Base-by-base conservation (phyloP, 2,113 vertebrate genomes). In the Oncorhynchus nerka region DNA sequence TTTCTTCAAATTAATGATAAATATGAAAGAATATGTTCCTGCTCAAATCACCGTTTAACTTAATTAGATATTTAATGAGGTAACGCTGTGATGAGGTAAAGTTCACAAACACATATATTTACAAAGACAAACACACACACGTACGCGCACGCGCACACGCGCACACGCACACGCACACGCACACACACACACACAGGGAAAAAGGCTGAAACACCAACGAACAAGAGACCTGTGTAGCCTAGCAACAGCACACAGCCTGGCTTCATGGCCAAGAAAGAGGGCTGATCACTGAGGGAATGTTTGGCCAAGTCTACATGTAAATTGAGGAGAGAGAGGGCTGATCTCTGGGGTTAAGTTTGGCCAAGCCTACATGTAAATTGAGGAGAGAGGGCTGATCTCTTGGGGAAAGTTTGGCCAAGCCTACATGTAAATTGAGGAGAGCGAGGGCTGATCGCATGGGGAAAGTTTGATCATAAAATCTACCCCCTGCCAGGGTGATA, bases 221-320 rank as follows among this genome's bases (percentile, higher is more conserved):
- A 83, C 85, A 88, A 86, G 83, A 84, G 79, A 83, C 69, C 71
- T 48, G 76, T 79, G 90, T 91, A 86, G 83, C 90, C 87, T 91
- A 89, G 91, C 91, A 92, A 92, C 90, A 87, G 84, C 84, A 81
- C 22, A 0, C 65, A 83, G 81, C 77, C 28, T 26, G 75, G 82
- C 82, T 81, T 89, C 88, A 88, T 89, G 87, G 73, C 74, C 19
- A 64, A 6, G 19, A 64, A 39, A 45, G 1, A 39, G 28, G 28
- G 28, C 28, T 28, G 28, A 0, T 28, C 3, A 0, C 28, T 28
- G 28, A 0, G 32, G 32, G 5, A 7, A 6, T 0, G 34, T 34
- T 34, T 34, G 6, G 34, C 34, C 34, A 7, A 34, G 34, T 1
- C 1, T 34, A 34, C 6, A 7, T 34, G 0, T 34, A 34, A 34